Base-by-base conservation (phyloP, 2,888 invertebrate genomes). In the Lasioglossum villosulum region DNA sequence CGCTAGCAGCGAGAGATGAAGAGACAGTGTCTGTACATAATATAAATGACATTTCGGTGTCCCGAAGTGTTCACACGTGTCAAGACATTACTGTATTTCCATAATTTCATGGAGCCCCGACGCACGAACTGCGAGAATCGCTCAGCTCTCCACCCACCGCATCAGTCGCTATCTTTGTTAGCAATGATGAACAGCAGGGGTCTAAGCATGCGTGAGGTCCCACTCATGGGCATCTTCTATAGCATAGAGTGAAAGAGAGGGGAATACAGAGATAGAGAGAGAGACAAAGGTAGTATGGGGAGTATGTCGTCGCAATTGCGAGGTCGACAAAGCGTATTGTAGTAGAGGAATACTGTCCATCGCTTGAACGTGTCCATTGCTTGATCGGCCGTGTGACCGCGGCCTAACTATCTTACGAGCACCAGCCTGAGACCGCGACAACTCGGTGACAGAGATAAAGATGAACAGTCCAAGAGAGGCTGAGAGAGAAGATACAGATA, bases 401-500 rank as follows among this genome's bases (percentile, higher is more conserved):
- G 70, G 68, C 52, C 66, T 77, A 70, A 77, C 48, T 48, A 68
- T 37, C n/a, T 68, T 63, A 42, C 30, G 42, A 19, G 34, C 39
- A 45, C 12, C 63, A 34, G 34, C 0, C 59, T 66, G 59, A 56
- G 23, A 48, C 30, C 42, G 70, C 52, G 27, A 73, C 48, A 72
- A 70, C 37, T 68, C 37, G 34, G 68, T 23, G 37, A 68, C 34
- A 12, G n/a, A 56, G 56, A 56, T 56, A 56, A 4, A 12, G 56
- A 27, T 56, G n/a, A 56, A 56, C 56, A n/a, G n/a, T n/a, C n/a
- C 12, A n/a, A n/a, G n/a, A 12, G 66, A n/a, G 39, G 42, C 0
- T 14, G 45, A 59, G 3, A 30, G 59, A 27, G 78, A 74, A 68
- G 72, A 84, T 77, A 66, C 63, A 63, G 14, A 63, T 4, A 59